Percentiles rank a stretch among this genome's conserved stretches.
These are phyloP conservation scores for Sphaeridia pumilis DNA, from an alignment of 2,888 invertebrate genomes.

Conservation along the genomic window DNA sequence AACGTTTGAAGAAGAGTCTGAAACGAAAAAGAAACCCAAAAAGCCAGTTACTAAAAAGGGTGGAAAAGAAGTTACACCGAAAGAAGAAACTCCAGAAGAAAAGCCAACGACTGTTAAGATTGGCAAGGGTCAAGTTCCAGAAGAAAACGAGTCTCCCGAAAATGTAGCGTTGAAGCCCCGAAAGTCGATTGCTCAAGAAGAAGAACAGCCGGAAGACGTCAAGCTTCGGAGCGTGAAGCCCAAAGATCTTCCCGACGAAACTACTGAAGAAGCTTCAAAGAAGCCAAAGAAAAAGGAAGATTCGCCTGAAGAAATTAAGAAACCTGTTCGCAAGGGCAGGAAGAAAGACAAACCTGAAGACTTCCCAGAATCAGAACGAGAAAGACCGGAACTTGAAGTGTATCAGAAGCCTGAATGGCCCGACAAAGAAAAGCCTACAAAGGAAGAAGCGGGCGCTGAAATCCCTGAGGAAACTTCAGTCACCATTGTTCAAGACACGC, in stretches of 20 bases:
- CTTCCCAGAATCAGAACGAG: slow-evolving; percentile 10
- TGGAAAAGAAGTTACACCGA: not conserved
- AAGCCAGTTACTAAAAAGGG: not conserved
- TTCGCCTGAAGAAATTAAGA: slow-evolving; percentile 6
- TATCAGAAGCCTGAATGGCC: slow-evolving; percentile 24
- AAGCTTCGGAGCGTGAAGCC: too few species aligned
- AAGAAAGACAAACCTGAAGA: not conserved
- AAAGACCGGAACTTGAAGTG: slow-evolving; percentile 15
- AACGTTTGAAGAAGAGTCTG: not conserved
- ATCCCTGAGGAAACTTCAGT: slow-evolving; percentile 6
- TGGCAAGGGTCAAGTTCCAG: not conserved
- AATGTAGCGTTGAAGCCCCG: slow-evolving; percentile 17
- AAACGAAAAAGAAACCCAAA: not conserved
- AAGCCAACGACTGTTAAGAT: not conserved
- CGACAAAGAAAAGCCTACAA: slow-evolving; percentile 37
- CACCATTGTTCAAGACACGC: too few species aligned
- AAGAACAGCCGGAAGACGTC: slow-evolving; percentile 6
- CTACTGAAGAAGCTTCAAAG: not conserved
- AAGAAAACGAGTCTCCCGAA: slow-evolving; percentile 1
- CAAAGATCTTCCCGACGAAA: too few species aligned
- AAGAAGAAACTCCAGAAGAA: not conserved
- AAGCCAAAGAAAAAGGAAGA: slow-evolving; percentile 6
- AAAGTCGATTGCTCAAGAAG: not conserved
- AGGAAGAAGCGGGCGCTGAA: slow-evolving; percentile 19
- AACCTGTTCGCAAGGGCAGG: slow-evolving; percentile 6